These are phyloP conservation scores for Thripadectes ignobilis DNA, from an alignment of 2,797 vertebrate genomes.

Conservation along the genomic window DNA sequence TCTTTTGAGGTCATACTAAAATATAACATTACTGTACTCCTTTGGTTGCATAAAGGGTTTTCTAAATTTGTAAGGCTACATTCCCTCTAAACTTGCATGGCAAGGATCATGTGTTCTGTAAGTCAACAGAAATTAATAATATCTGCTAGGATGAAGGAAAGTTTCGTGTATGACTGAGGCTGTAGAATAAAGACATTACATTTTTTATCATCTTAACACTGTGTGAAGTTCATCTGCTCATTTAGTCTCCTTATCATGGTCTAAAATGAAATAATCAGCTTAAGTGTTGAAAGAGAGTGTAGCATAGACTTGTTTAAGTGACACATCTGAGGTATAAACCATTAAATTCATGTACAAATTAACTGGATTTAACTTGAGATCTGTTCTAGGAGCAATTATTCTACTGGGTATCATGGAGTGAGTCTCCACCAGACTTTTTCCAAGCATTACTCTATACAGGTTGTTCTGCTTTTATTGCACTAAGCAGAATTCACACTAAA, in stretches of 20 bases:
- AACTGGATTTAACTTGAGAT: background rate
- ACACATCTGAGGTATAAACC: background rate
- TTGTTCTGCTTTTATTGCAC: background rate
- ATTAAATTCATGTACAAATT: background rate
- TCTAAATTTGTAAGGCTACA: background rate
- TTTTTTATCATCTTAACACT: background rate
- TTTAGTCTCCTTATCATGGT: background rate
- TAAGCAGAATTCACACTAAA: background rate
- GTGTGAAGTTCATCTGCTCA: background rate
- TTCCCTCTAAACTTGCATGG: background rate
- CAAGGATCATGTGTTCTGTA: background rate
- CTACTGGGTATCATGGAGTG: background rate
- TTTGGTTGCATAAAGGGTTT: background rate
- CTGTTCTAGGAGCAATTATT: background rate
- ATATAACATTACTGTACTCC: background rate
- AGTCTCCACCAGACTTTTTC: background rate
- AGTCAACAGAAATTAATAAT: background rate
- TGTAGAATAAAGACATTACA: background rate
- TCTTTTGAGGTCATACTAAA: background rate
- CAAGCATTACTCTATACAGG: background rate
- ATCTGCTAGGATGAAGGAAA: background rate
- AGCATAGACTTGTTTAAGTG: background rate
- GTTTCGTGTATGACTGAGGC: background rate
- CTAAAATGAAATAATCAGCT: background rate
- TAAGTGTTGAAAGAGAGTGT: background rate